Evolutionary conservation across 2,797 vertebrate species (phyloP).

Genomic region (Emys orbicularis): DNA sequence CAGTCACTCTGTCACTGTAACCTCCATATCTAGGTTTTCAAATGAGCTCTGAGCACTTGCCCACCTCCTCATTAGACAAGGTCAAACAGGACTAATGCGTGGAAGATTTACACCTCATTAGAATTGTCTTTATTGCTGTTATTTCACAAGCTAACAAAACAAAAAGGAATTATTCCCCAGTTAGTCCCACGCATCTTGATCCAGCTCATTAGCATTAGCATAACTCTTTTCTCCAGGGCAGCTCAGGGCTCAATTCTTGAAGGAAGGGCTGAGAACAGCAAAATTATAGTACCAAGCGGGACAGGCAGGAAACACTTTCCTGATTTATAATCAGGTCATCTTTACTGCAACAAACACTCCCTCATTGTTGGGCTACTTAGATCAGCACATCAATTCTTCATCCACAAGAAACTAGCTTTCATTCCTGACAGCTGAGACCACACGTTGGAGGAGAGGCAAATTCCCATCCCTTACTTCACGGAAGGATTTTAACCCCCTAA

Average conservation of each 20-base stretch:
- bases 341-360: conserved; percentile 41
- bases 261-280: conserved; percentile 68
- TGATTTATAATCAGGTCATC: conserved; percentile 65
- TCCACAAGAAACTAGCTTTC: neutral
- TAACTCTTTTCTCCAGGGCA: conserved; percentile 64
- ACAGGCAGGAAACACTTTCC: conserved; percentile 43
- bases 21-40: neutral
- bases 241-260: conserved; percentile 49
- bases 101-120: conserved; percentile 68
- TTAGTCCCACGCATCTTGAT: conserved; percentile 42
- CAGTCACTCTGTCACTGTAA: neutral
- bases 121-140: conserved; percentile 64
- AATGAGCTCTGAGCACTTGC: neutral
- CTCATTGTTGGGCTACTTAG: conserved; percentile 24
- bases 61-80: conserved; percentile 52
- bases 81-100: conserved; percentile 66
- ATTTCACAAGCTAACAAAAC: conserved; percentile 70
- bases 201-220: conserved; percentile 65
- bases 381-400: conserved; percentile 32
- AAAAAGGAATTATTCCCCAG: conserved; percentile 62
- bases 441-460: neutral
- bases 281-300: conserved; percentile 56
- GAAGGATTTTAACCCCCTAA: conserved; percentile 11
- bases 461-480: neutral
- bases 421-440: neutral